Evolutionary conservation across 2,113 vertebrate species (phyloP).

Genomic region (Struthio camelus): DNA sequence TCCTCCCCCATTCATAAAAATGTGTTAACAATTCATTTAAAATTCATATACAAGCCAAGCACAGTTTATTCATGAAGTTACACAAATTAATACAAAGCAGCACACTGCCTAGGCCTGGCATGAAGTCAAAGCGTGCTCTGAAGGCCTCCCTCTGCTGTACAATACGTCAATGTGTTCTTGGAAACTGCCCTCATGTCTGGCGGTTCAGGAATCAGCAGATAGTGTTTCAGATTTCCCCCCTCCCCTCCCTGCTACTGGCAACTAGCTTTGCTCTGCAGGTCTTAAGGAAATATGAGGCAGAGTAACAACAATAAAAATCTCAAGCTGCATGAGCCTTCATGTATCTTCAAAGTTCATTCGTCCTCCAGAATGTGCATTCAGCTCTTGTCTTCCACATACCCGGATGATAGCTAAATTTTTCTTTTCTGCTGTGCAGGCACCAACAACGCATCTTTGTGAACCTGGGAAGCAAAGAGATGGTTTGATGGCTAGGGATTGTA

Average conservation of each 20-base stretch:
- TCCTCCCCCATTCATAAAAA: constrained; percentile 64
- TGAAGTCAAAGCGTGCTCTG: background rate
- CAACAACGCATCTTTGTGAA: background rate
- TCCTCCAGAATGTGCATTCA: background rate
- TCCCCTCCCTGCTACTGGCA: background rate
- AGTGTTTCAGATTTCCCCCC: background rate
- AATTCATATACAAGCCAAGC: constrained; percentile 55
- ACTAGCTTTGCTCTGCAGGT: background rate
- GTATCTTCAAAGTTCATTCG: fast-evolving
- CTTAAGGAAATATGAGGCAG: fast-evolving
- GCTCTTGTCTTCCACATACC: background rate
- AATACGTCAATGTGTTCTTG: background rate
- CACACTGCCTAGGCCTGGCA: constrained; percentile 28
- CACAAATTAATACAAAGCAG: constrained; percentile 64
- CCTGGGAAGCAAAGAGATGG: background rate
- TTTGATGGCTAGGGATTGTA: background rate
- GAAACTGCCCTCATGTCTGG: background rate
- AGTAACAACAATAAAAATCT: background rate
- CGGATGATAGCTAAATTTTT: fast-evolving
- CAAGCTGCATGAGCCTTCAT: fast-evolving
- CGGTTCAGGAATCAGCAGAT: background rate
- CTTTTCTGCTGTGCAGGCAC: background rate
- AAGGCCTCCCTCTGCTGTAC: constrained; percentile 46
- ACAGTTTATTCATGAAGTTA: constrained; percentile 36
- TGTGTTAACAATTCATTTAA: constrained; percentile 70